Conservation (phyloP, 2,797 vertebrate species). For the Apodemus agrarius region DNA sequence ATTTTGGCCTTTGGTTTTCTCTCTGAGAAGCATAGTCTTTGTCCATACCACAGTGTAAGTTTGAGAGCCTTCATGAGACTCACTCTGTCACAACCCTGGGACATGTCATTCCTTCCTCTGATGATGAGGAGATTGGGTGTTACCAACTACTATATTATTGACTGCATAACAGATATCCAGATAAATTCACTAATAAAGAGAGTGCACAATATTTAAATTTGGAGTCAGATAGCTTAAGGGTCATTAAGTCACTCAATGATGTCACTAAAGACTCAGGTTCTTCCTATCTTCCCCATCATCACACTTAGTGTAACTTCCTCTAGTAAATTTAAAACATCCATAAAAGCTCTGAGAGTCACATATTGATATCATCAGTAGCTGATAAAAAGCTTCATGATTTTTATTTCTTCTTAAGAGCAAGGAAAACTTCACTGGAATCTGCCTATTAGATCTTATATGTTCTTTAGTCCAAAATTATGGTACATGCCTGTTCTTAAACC, state of each 20-base stretch:
- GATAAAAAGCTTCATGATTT: neutral
- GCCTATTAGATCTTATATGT: neutral
- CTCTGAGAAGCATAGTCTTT: neutral
- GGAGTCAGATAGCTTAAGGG: neutral
- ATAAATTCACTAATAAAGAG: neutral
- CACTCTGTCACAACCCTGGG: neutral
- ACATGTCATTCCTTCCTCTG: neutral
- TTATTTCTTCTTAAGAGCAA: conserved; percentile 52
- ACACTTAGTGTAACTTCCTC: neutral
- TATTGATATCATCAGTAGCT: neutral
- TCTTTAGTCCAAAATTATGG: conserved; percentile 20
- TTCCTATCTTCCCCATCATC: neutral
- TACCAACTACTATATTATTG: neutral
- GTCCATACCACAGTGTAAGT: neutral
- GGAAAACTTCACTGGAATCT: conserved; percentile 45
- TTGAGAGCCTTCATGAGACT: neutral
- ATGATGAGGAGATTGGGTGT: neutral
- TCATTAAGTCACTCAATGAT: neutral
- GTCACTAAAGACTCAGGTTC: neutral
- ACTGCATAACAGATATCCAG: neutral
- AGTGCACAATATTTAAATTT: neutral
- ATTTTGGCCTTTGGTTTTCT: neutral
- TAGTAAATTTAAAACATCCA: conserved; percentile 24
- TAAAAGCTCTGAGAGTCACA: neutral
- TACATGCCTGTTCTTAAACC: conserved; percentile 30